These are phyloP conservation scores for Phrynocephalus guinanensis DNA, from an alignment of 2,797 vertebrate genomes.

Conservation along the genomic window DNA sequence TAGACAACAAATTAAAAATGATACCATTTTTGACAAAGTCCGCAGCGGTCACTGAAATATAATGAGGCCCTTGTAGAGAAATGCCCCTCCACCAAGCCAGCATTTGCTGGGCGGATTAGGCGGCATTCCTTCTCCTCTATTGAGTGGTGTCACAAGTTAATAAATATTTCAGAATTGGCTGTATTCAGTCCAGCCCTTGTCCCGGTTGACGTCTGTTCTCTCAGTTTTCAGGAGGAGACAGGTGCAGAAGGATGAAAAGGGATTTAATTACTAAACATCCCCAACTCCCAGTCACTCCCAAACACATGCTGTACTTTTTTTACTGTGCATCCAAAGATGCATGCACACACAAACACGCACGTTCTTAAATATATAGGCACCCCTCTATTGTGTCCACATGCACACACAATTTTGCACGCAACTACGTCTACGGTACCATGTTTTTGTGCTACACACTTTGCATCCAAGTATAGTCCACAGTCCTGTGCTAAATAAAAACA, in stretches of 20 bases:
- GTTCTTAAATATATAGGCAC: conserved; percentile 26
- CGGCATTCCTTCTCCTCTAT: conserved; percentile 89
- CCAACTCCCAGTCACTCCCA: conserved; percentile 77
- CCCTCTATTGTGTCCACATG: conserved; percentile 54
- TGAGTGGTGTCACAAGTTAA: conserved; percentile 93
- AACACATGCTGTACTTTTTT: conserved; percentile 76
- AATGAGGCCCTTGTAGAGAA: conserved; percentile 80
- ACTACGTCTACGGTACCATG: neutral
- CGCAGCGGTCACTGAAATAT: conserved; percentile 76
- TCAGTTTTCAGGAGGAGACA: conserved; percentile 93
- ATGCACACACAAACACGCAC: conserved; percentile 66
- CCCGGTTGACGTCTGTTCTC: conserved; percentile 91
- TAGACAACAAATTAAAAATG: conserved; percentile 70
- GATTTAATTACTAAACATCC: conserved; percentile 97
- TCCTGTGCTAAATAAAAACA: neutral
- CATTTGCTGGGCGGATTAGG: conserved; percentile 84
- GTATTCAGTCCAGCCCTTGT: conserved; percentile 89
- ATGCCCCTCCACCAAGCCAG: conserved; percentile 74
- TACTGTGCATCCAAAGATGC: conserved; percentile 57
- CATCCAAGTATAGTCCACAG: no score
- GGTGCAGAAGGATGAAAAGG: conserved; percentile 94
- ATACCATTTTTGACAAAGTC: conserved; percentile 74
- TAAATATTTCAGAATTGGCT: conserved; percentile 99
- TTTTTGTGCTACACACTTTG: neutral
- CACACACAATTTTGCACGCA: neutral